A percentile compares a stretch with the other conserved stretches of the same genome.
Evolutionary conservation across 2,113 vertebrate species (phyloP).

Genomic region (Chaenogobius annularis): DNA sequence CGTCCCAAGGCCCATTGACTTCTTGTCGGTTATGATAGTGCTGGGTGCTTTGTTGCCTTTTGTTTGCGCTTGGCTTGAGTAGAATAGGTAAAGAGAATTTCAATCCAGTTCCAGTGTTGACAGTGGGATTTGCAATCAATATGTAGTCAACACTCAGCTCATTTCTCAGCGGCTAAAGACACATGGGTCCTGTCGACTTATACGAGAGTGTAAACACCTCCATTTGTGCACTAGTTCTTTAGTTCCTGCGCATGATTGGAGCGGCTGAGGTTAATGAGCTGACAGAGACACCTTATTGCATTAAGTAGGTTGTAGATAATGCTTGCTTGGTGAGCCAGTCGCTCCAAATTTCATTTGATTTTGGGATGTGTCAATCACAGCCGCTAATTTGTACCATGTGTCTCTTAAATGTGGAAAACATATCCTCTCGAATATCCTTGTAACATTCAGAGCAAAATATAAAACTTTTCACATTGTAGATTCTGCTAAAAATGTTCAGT

Average conservation of each 20-base stretch:
- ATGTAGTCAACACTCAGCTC: slow-evolving; percentile 63
- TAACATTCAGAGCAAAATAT: no score
- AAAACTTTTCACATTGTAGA: no score
- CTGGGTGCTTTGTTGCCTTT: slow-evolving; percentile 59
- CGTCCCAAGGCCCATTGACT: slow-evolving; percentile 58
- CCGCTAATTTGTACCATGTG: no score
- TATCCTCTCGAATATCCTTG: no score
- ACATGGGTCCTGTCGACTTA: slow-evolving; percentile 45
- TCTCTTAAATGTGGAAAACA: no score
- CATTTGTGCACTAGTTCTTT: slow-evolving; percentile 34
- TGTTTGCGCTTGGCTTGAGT: slow-evolving; percentile 50
- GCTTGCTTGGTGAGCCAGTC: no score
- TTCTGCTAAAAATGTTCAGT: no score
- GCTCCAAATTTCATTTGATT: no score
- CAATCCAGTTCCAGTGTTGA: slow-evolving; percentile 69
- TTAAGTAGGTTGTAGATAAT: not conserved
- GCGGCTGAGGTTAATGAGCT: slow-evolving; percentile 14
- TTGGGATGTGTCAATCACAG: no score
- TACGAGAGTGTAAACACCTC: slow-evolving; percentile 32
- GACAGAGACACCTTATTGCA: not conserved
- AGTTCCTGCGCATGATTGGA: slow-evolving; percentile 20
- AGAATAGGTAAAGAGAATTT: slow-evolving; percentile 72
- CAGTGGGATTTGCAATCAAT: slow-evolving; percentile 64
- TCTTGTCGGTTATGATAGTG: slow-evolving; percentile 70
- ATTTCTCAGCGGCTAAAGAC: slow-evolving; percentile 40